Percentiles rank a stretch among this genome's conserved stretches.
phyloP scores from a whole-genome alignment of 2,797 vertebrate genomes.

The Rhinogobio ventralis region DNA sequence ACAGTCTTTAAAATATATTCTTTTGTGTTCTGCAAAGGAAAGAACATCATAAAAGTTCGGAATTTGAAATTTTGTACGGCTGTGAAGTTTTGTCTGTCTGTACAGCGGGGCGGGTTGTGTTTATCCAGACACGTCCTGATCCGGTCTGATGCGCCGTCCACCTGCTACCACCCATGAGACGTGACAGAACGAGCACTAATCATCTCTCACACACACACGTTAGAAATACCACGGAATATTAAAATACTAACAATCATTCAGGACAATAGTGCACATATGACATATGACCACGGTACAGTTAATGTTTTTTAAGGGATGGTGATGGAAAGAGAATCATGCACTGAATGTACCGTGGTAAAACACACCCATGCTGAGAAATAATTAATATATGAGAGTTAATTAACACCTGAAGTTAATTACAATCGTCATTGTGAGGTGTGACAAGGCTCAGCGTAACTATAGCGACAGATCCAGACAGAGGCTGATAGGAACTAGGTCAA shows the following conservation, averaged over 20 bases:
- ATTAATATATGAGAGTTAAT: constrained; percentile 7
- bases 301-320: background rate
- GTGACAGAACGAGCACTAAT: background rate
- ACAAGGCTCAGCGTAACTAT: constrained; percentile 5
- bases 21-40: background rate
- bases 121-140: constrained; percentile 4
- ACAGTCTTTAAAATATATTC: background rate
- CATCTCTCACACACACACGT: background rate
- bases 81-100: background rate
- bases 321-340: background rate
- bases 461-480: background rate
- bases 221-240: background rate
- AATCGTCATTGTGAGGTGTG: background rate
- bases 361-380: background rate
- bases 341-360: background rate
- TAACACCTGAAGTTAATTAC: constrained; percentile 17
- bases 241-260: background rate
- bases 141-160: constrained; percentile 1
- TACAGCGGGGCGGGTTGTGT: background rate
- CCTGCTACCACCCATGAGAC: constrained; percentile 3
- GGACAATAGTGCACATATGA: background rate
- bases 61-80: background rate
- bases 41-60: background rate
- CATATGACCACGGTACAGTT: background rate
- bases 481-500: constrained; percentile 7